Evolutionary conservation across 2,113 vertebrate genomes (phyloP), one percentile per base, ranked within the genome.

Genomic region (Atrichornis clamosus): DNA sequence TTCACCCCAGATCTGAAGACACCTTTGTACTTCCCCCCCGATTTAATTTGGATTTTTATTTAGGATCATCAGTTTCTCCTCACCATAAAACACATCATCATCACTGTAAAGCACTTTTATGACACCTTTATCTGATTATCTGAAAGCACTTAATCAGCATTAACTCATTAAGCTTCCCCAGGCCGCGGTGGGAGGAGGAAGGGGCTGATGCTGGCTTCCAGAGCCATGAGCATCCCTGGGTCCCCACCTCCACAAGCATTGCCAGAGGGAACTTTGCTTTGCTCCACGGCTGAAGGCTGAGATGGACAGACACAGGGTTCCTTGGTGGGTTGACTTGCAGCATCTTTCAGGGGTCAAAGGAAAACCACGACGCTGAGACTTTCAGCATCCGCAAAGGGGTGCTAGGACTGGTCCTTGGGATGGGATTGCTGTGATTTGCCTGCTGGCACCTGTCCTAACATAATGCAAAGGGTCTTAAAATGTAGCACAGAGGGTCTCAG

Each of bases 31-130:
- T 64, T 87, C 90, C 88, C 68, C 77, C 73, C 28, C 4, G 0
- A 69, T 78, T 94, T 92, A 92, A 95, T 96, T 75, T 72, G 73
- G 83, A 55, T 55, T 88, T 96, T 95, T 93, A 95, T 95, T 96
- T 96, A 62, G 92, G 88, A 92, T 97, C 95, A 96, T 94, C 90
- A 74, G 90, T 94, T 96, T 95, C 96, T 96, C 85, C 92, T 95
- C 92, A 50, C 90, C 90, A 90, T 96, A 96, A 95, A 95, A 88
- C 95, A 89, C 77, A 95, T 89, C 93, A 95, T 95, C 94, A 79
- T 87, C 87, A 72, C 41, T 42, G 69, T 78, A 93, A 95, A 95
- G 86, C 62, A 58, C 91, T 97, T 95, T 96, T 96, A 97, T 96
- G 93, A 94, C 91, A 94, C 80, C 84, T 96, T 91, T 93, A 93